Conservation (phyloP, 1,140 invertebrate species). For the Palaemon carinicauda region DNA sequence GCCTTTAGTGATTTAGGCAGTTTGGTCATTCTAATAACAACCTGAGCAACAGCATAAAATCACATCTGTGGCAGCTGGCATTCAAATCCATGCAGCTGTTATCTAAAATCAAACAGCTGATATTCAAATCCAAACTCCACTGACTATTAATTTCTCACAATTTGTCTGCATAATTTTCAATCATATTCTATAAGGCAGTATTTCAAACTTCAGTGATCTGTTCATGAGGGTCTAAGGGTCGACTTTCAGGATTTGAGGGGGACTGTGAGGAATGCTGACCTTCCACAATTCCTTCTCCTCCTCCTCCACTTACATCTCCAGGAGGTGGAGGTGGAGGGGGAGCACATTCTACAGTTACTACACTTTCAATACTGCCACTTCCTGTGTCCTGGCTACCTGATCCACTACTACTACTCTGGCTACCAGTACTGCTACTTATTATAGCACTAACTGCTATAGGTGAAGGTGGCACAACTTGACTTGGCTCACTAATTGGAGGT, state of each 20-base stretch:
- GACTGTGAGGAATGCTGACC: neutral
- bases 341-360: slow-evolving; percentile 29
- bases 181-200: neutral
- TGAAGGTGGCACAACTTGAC: slow-evolving; percentile 4
- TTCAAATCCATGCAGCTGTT: neutral
- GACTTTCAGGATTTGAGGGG: slow-evolving; percentile 39
- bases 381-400: slow-evolving; percentile 51
- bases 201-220: slow-evolving; percentile 41
- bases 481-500: neutral
- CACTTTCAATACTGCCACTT: slow-evolving; percentile 46
- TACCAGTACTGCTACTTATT: slow-evolving; percentile 25
- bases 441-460: slow-evolving; percentile 9
- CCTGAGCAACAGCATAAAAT: slow-evolving; percentile 35
- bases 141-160: no score
- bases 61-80: neutral
- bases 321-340: neutral
- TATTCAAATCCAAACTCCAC: neutral
- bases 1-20: slow-evolving; percentile 30
- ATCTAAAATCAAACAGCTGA: neutral
- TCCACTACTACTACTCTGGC: slow-evolving; percentile 50
- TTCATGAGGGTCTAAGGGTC: slow-evolving; percentile 31
- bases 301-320: neutral
- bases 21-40: slow-evolving; percentile 21
- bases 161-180: neutral
- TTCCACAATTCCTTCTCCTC: neutral